These are phyloP conservation scores for Sminthopsis crassicaudata DNA, from an alignment of 2,113 vertebrate genomes.

Conservation along the genomic window DNA sequence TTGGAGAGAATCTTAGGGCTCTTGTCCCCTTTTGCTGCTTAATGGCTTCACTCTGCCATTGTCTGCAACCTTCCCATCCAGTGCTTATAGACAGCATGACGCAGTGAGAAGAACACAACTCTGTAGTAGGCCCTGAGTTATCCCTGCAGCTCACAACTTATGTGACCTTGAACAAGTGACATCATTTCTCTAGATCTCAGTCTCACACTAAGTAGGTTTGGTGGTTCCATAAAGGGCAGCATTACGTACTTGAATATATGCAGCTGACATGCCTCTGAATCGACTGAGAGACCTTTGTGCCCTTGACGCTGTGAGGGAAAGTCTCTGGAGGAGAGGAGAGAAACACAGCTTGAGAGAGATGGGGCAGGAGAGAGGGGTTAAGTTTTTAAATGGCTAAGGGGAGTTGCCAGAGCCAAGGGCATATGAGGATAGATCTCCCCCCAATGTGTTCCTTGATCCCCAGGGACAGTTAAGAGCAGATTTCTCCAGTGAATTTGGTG, in stretches of 20 bases:
- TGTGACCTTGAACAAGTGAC: background rate
- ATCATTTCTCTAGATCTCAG: background rate
- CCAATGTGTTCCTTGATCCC: background rate
- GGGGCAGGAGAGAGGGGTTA: background rate
- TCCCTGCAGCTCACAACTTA: background rate
- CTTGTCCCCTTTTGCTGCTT: background rate
- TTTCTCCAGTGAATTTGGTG: background rate
- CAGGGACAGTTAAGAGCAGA: background rate
- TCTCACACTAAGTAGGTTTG: background rate
- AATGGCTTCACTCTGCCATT: background rate
- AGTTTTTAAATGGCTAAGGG: background rate
- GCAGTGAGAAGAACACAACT: background rate
- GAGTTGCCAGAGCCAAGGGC: background rate
- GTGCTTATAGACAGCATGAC: background rate
- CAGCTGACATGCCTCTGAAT: background rate
- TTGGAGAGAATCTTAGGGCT: background rate
- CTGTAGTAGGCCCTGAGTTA: background rate
- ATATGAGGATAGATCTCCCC: background rate
- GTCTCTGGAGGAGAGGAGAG: background rate
- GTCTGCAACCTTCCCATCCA: background rate
- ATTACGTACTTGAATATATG: background rate
- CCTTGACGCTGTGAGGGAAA: background rate
- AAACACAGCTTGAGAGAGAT: background rate
- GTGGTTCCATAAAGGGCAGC: background rate
- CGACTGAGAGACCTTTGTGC: background rate